phyloP scores from a whole-genome alignment of 2,113 vertebrate genomes.

The Leptocoma aspasia region DNA sequence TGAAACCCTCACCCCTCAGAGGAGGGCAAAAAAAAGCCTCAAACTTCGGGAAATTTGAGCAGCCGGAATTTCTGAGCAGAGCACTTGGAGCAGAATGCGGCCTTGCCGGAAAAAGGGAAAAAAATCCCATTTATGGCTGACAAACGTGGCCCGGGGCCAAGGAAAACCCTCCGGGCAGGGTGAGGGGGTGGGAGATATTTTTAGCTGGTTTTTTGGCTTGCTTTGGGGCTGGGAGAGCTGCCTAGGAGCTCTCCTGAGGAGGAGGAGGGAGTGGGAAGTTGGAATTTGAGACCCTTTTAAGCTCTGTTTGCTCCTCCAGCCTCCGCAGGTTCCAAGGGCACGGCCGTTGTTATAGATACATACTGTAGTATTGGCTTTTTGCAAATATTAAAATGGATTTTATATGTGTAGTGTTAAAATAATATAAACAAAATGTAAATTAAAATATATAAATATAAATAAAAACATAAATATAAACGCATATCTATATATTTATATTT shows the following conservation, averaged over 20 bases:
- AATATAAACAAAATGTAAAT: too few species aligned
- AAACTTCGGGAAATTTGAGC: neutral
- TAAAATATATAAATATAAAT: too few species aligned
- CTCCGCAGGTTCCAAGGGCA: neutral
- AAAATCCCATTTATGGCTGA: neutral
- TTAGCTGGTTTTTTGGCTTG: neutral
- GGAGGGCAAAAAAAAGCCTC: neutral
- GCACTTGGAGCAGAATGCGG: neutral
- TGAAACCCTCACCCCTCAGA: neutral
- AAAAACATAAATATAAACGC: too few species aligned
- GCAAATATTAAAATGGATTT: too few species aligned
- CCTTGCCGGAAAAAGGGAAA: neutral
- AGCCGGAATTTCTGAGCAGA: neutral
- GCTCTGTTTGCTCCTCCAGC: constrained; percentile 31
- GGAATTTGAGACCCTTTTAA: constrained; percentile 26
- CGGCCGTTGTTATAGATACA: too few species aligned
- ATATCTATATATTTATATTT: too few species aligned
- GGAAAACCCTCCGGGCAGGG: neutral
- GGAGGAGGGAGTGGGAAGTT: neutral
- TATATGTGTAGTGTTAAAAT: too few species aligned
- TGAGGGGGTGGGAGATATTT: neutral
- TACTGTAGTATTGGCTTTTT: too few species aligned
- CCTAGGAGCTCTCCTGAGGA: neutral
- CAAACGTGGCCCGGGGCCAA: neutral
- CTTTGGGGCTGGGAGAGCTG: neutral